Conservation (phyloP, 2,888 invertebrate species). For the Rhagium mordax region DNA sequence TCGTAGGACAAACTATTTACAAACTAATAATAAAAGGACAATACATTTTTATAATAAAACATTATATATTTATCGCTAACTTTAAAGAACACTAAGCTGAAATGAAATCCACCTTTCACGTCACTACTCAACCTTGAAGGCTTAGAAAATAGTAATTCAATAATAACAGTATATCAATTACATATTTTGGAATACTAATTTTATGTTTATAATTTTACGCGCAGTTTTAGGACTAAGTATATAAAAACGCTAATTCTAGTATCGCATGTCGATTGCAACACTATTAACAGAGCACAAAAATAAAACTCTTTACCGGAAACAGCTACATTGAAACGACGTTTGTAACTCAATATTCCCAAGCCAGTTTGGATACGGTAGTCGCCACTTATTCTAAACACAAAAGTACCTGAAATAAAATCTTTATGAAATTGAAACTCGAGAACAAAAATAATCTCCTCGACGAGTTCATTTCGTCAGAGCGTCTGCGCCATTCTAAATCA, state of each 20-base stretch:
- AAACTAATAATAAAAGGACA: no score
- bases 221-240: neutral
- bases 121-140: no score
- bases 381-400: neutral
- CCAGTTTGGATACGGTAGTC: slow-evolving; percentile 1
- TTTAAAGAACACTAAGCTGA: no score
- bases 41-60: no score
- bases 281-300: neutral
- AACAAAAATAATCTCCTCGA: no score
- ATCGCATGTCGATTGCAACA: slow-evolving; percentile 7
- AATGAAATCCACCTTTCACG: no score
- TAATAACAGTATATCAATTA: neutral
- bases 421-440: neutral
- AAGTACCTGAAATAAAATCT: neutral
- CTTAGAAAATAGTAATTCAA: neutral
- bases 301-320: neutral
- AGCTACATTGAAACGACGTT: neutral
- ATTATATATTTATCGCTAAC: no score
- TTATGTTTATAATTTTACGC: neutral
- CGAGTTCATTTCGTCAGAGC: no score
- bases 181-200: neutral
- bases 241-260: neutral
- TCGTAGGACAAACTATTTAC: no score
- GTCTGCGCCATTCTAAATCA: no score
- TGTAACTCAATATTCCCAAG: neutral